phyloP scores from a whole-genome alignment of 2,888 invertebrate genomes.

The Reticulitermes lucifugus region DNA sequence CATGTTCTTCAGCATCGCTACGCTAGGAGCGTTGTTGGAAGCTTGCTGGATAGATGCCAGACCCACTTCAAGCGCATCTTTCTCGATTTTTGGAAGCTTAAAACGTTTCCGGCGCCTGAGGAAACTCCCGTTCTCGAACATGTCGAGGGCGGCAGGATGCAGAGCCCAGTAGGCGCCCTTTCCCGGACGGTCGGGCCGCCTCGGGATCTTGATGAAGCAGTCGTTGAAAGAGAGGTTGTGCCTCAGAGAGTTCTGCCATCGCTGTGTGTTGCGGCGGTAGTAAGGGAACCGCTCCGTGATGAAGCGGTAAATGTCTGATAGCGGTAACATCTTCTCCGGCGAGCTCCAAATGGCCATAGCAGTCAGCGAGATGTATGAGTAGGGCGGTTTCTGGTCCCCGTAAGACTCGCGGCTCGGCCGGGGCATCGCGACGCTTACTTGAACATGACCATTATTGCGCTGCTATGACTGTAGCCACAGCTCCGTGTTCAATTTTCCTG shows the following conservation, averaged over 20 bases:
- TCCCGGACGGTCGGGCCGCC: constrained; percentile 81
- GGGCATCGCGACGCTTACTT: constrained; percentile 83
- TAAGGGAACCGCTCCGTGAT: constrained; percentile 93
- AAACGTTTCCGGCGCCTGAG: constrained; percentile 84
- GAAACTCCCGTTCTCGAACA: constrained; percentile 91
- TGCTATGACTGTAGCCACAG: no score
- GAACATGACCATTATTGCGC: constrained; percentile 83
- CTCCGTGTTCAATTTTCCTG: no score
- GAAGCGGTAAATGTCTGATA: constrained; percentile 92
- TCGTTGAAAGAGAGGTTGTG: constrained; percentile 97
- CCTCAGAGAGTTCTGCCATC: constrained; percentile 81
- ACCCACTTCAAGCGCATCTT: constrained; percentile 66
- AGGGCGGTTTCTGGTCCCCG: constrained; percentile 98
- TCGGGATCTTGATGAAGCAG: constrained; percentile 93
- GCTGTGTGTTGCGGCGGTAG: constrained; percentile 84
- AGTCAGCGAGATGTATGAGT: constrained; percentile 98
- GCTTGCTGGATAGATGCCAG: constrained; percentile 48
- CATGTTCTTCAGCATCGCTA: constrained; percentile 7
- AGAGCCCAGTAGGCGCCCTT: constrained; percentile 90
- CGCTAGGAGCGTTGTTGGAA: constrained; percentile 14
- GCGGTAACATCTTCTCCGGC: constrained; percentile 90
- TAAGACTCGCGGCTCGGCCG: constrained; percentile 96
- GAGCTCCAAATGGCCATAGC: constrained; percentile 99
- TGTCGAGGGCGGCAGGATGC: constrained; percentile 82
- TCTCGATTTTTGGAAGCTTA: constrained; percentile 81